Conservation (phyloP, 2,113 vertebrate species). For the Tupaia tana region DNA sequence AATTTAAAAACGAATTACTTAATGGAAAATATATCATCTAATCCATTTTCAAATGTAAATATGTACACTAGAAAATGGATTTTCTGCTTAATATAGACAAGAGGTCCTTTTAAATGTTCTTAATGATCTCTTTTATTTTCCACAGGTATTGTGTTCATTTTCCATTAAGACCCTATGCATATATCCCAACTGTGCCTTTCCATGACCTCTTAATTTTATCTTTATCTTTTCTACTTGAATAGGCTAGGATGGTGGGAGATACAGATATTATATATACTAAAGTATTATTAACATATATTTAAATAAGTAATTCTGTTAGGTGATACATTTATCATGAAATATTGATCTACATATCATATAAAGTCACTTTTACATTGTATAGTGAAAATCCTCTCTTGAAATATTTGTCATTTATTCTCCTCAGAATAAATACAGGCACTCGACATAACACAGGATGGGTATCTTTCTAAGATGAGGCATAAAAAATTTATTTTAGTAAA, state of each 20-base stretch:
- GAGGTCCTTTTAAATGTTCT: not conserved
- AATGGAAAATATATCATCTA: not conserved
- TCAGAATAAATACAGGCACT: not conserved
- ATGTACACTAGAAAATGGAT: not conserved
- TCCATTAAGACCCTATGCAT: not conserved
- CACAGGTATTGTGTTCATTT: not conserved
- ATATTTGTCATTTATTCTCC: not conserved
- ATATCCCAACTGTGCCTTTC: not conserved
- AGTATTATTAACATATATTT: not conserved
- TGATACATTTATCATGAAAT: conserved; percentile 1
- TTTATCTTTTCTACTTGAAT: not conserved
- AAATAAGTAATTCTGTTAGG: not conserved
- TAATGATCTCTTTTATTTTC: conserved; percentile 35
- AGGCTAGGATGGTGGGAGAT: not conserved
- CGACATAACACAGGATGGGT: not conserved
- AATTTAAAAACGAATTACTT: conserved; percentile 26
- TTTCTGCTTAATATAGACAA: not conserved
- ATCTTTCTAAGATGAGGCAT: not conserved
- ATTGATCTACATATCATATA: not conserved
- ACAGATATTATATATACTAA: not conserved
- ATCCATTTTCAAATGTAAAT: conserved; percentile 46
- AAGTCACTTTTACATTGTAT: conserved; percentile 36
- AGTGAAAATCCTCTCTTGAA: conserved; percentile 37
- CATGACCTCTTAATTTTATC: not conserved
- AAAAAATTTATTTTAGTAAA: not conserved